A percentile compares a stretch with the other conserved stretches of the same genome.
Evolutionary conservation across 2,797 vertebrate species (phyloP).

Genomic region (Pipistrellus kuhlii): DNA sequence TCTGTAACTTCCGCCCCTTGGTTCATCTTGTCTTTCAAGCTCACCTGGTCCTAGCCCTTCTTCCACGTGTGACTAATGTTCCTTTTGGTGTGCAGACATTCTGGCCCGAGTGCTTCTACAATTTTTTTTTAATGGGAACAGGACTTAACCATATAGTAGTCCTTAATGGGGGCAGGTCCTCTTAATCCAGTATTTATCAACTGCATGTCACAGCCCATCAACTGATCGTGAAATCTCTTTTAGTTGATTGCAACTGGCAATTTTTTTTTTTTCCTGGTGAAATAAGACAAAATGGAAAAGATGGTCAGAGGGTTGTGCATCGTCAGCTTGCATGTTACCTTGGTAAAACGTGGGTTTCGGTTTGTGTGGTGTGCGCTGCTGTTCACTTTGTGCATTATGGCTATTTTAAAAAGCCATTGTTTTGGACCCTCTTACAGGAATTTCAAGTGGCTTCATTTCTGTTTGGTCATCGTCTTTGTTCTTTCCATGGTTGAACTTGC

Average conservation of each 20-base stretch:
- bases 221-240: background rate
- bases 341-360: background rate
- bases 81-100: background rate
- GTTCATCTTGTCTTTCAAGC: background rate
- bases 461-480: background rate
- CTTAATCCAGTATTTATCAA: background rate
- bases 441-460: conserved; percentile 18
- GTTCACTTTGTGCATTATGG: background rate
- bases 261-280: background rate
- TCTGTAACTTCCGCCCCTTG: background rate
- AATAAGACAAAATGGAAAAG: background rate
- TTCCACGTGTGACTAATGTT: background rate
- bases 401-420: background rate
- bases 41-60: background rate
- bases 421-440: background rate
- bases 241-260: background rate
- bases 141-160: background rate
- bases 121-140: background rate
- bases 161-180: background rate
- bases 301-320: background rate
- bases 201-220: background rate
- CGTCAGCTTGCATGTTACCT: background rate
- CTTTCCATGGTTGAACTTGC: background rate
- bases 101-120: background rate
- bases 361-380: background rate